These are phyloP conservation scores for Phallusia fumigata DNA, from an alignment of 23 tunicate genomes.

Conservation along the genomic window DNA sequence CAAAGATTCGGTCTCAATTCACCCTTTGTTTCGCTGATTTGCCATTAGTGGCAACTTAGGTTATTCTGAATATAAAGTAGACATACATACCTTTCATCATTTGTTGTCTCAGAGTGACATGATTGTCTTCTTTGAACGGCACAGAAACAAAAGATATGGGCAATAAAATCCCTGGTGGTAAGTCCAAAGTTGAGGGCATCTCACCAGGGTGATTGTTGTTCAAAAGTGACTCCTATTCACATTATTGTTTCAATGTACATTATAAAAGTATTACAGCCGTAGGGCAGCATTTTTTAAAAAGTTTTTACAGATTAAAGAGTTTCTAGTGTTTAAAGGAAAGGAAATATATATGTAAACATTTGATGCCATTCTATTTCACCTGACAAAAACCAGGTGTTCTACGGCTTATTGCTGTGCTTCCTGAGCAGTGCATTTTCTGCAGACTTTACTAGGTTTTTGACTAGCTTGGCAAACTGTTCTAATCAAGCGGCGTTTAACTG, in stretches of 20 bases:
- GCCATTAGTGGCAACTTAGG: too few relatives aligned
- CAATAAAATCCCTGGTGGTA: slow-evolving; percentile 22
- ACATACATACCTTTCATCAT: not conserved
- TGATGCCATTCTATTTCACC: too few relatives aligned
- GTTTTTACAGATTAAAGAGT: too few relatives aligned
- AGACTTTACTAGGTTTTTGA: not conserved
- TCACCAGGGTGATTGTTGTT: not conserved
- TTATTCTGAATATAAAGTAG: too few relatives aligned
- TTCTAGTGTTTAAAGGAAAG: too few relatives aligned
- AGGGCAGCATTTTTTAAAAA: too few relatives aligned
- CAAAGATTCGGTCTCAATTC: not conserved
- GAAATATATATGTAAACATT: too few relatives aligned
- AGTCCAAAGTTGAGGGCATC: slow-evolving; percentile 3
- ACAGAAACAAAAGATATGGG: slow-evolving; percentile 59
- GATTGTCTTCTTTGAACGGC: slow-evolving; percentile 66
- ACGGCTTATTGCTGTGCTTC: too few relatives aligned
- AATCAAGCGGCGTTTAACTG: not conserved
- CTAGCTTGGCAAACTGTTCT: not conserved
- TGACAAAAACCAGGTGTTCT: too few relatives aligned
- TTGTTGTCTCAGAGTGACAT: slow-evolving; percentile 57
- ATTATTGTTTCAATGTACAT: not conserved
- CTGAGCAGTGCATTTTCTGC: too few relatives aligned
- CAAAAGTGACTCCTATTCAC: not conserved
- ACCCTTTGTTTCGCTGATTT: too few relatives aligned
- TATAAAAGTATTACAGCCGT: not conserved